phyloP scores from a whole-genome alignment of 37 sponge, comb jelly and placozoan species.

The Beroe ovata region DNA sequence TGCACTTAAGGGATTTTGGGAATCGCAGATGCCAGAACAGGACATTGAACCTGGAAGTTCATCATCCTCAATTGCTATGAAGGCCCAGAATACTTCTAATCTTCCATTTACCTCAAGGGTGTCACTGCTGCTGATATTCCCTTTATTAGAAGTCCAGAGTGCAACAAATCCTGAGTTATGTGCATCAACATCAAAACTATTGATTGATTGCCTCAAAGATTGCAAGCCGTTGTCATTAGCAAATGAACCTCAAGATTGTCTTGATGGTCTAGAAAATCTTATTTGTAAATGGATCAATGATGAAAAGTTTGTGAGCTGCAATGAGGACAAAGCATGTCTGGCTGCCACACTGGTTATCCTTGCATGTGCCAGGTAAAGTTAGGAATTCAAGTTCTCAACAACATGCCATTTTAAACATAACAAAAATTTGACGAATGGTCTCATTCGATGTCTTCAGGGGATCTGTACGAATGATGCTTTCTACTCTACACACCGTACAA shows the following conservation, averaged over 20 bases:
- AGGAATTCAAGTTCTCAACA: no score
- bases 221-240: constrained; percentile 83
- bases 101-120: constrained; percentile 81
- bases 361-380: constrained; percentile 73
- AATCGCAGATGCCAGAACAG: constrained; percentile 18
- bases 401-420: no score
- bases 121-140: constrained; percentile 80
- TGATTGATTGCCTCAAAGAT: constrained; percentile 75
- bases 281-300: constrained; percentile 82
- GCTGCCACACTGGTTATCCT: constrained; percentile 68
- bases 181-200: constrained; percentile 71
- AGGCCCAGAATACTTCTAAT: constrained; percentile 6
- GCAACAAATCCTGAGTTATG: constrained; percentile 74
- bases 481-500: constrained; percentile 48
- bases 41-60: constrained; percentile 26
- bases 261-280: constrained; percentile 81
- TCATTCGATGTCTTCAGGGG: constrained; percentile 57
- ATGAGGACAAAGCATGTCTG: constrained; percentile 56
- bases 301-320: constrained; percentile 5
- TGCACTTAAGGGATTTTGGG: constrained; percentile 61
- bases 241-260: constrained; percentile 81
- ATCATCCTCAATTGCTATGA: constrained; percentile 21
- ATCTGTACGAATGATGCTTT: constrained; percentile 42
- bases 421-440: no score
- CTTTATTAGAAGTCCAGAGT: constrained; percentile 83